Conservation (phyloP, 1,140 invertebrate species). For the Lamellibrachia luymesi region DNA sequence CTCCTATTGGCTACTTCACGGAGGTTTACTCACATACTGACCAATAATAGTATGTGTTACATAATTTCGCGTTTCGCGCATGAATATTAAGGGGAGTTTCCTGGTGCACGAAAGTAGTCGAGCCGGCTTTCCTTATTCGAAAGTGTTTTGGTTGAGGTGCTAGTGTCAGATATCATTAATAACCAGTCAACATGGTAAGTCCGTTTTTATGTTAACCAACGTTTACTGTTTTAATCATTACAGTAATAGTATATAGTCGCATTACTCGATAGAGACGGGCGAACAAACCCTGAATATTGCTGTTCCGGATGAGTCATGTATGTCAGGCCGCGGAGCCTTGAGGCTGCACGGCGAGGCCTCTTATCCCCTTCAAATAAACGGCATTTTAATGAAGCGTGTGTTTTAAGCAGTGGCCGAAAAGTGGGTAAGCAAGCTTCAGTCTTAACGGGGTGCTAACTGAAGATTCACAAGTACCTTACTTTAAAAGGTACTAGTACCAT, state of each 20-base stretch:
- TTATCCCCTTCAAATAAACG: not conserved
- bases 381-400: no score
- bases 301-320: not conserved
- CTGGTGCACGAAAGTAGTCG: not conserved
- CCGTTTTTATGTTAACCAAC: not conserved
- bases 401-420: not conserved
- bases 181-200: not conserved
- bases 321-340: not conserved
- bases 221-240: not conserved
- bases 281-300: not conserved
- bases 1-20: not conserved
- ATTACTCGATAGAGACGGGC: not conserved
- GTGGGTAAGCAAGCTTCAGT: not conserved
- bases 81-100: conserved; percentile 1
- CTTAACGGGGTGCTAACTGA: not conserved
- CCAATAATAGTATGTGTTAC: not conserved
- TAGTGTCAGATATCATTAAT: not conserved
- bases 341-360: not conserved
- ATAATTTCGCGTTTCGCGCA: not conserved
- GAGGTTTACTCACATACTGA: not conserved
- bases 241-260: not conserved
- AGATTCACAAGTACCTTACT: not conserved
- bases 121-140: conserved; percentile 3
- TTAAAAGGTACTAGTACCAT: not conserved
- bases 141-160: not conserved